Evolutionary conservation across 2,113 vertebrate genomes (phyloP).

Genomic region (Gymnarchus niloticus): DNA sequence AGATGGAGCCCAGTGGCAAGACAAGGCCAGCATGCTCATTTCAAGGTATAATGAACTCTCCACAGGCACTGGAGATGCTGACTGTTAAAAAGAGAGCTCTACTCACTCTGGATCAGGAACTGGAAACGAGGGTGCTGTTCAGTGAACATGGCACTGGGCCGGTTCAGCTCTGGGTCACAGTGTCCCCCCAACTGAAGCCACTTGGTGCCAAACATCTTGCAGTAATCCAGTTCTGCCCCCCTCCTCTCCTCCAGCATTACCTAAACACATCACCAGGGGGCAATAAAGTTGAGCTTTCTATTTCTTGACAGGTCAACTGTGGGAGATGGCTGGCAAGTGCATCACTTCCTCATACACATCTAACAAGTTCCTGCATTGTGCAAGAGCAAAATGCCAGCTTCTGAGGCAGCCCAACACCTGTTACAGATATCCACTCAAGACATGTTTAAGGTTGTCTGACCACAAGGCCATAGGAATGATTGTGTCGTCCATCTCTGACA

Average conservation of each 20-base stretch:
- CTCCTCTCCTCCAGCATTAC: conserved; percentile 67
- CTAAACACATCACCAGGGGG: conserved; percentile 46
- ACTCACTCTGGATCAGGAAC: conserved; percentile 76
- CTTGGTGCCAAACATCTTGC: conserved; percentile 78
- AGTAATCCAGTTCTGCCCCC: conserved; percentile 89
- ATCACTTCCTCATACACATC: not conserved
- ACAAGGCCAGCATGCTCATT: not conserved
- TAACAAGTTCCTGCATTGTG: not conserved
- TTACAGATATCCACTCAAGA: not conserved
- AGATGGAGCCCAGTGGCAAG: not conserved
- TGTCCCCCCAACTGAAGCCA: conserved; percentile 80
- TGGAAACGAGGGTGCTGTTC: conserved; percentile 75
- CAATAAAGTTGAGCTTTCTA: not conserved
- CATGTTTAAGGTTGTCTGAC: not conserved
- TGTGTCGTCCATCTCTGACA: not conserved
- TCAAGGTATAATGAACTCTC: no score
- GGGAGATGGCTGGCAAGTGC: not conserved
- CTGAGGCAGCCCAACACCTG: not conserved
- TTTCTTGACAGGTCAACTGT: not conserved
- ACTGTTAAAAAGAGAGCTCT: no score
- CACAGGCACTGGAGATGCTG: no score
- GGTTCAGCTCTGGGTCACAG: conserved; percentile 57
- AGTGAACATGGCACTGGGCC: conserved; percentile 63
- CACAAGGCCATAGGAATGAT: not conserved
- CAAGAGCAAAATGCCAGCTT: not conserved